These are phyloP conservation scores for Odontamblyopus lacepedii DNA, from an alignment of 2,797 vertebrate genomes.

Conservation along the genomic window DNA sequence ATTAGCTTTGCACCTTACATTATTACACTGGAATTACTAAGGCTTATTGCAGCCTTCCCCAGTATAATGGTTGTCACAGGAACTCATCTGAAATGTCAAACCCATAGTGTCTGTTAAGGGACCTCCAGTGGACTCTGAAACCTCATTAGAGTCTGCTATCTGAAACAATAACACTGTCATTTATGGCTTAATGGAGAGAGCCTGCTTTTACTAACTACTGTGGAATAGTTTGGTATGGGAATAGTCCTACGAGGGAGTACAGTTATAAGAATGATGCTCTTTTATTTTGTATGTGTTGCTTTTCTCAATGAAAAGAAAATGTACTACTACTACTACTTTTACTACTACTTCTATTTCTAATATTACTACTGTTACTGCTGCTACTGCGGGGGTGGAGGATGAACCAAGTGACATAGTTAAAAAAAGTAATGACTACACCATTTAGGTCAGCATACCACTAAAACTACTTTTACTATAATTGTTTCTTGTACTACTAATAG, in stretches of 20 bases:
- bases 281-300: background rate
- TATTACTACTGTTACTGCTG: too few relatives aligned
- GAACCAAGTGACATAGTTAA: too few relatives aligned
- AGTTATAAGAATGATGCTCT: background rate
- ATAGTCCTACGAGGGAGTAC: background rate
- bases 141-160: conserved; percentile 41
- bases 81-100: conserved; percentile 29
- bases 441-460: too few relatives aligned
- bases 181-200: conserved; percentile 51
- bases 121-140: conserved; percentile 48
- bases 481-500: too few relatives aligned
- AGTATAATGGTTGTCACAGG: conserved; percentile 10
- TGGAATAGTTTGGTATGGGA: background rate
- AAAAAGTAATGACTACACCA: too few relatives aligned
- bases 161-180: conserved; percentile 52
- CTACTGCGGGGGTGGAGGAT: too few relatives aligned
- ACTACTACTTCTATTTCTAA: too few relatives aligned
- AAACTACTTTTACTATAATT: too few relatives aligned
- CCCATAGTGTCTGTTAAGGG: conserved; percentile 22
- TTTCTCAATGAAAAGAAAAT: too few relatives aligned
- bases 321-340: too few relatives aligned
- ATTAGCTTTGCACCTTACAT: background rate
- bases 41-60: background rate
- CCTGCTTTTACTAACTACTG: conserved; percentile 33
- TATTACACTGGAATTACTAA: background rate